Base-by-base conservation (phyloP, 2,888 invertebrate species). In the Amphipyra tragopoginis region DNA sequence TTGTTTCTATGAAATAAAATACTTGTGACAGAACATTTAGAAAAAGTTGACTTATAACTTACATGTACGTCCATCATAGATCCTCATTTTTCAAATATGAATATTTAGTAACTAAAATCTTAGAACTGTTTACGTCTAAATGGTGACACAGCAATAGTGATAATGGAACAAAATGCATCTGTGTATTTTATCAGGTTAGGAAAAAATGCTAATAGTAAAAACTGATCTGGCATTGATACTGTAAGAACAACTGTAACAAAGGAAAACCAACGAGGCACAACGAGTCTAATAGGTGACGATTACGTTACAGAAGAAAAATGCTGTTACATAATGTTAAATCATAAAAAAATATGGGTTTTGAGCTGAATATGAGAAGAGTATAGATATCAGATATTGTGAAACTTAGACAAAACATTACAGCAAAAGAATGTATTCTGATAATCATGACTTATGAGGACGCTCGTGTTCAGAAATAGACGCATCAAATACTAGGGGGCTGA, bases 201-300 rank as follows among this genome's bases (percentile, higher is more conserved):
- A 62, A 66, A 44, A 50, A 50, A n/a, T 0, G 0, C 11, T 36
- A 4, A 7, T 7, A 53, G 48, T 29, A 66, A 67, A 70, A 76
- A 76, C 52, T 39, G 21, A n/a, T 59, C 11, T 65, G 75, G 59
- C 83, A 83, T 83, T 83, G 82, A 70, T 65, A 51, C 53, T 7
- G 13, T 48, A 15, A 51, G n/a, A n/a, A n/a, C n/a, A n/a, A 44
- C 11, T 50, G n/a, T n/a, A 67, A 68, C 62, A 60, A 59, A 59
- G 40, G 9, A 38, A 59, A 54, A 34, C 13, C 52, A 80, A 76
- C 56, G 69, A 79, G 52, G 36, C 62, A 72, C 62, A 55, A 72
- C 80, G 9, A 57, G 9, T 26, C 13, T 36, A 48, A 53, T 52
- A 54, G 21, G 11, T 36, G 14, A 34, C 21, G 21, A 21, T 21